Evolutionary conservation across 2,888 invertebrate species (phyloP).

Genomic region (Drosophila leonis): DNA sequence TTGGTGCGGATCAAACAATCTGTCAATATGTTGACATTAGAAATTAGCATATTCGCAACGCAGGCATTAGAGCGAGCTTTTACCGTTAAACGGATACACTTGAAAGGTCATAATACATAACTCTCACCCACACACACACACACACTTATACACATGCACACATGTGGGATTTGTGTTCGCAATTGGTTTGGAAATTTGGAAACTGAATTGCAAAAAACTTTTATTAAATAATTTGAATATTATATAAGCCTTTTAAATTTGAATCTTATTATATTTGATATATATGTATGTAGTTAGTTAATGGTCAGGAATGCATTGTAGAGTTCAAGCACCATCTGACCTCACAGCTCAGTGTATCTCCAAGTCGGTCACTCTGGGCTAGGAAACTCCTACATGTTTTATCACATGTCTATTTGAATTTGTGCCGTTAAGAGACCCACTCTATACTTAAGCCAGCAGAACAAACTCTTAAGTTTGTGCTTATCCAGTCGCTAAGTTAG

Average conservation of each 20-base stretch:
- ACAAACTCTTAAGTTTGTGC: conserved; percentile 1
- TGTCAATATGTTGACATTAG: conserved; percentile 71
- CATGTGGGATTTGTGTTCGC: not conserved
- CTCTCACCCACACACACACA: conserved; percentile 13
- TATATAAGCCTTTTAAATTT: not conserved
- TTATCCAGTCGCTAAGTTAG: not conserved
- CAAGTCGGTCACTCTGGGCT: not conserved
- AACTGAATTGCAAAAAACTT: not conserved
- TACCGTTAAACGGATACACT: conserved; percentile 33
- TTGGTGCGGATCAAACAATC: conserved; percentile 24
- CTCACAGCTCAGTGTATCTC: not conserved
- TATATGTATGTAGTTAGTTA: not conserved
- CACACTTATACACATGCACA: conserved; percentile 16
- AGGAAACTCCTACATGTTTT: not conserved
- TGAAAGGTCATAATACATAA: conserved; percentile 49
- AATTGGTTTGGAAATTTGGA: not conserved
- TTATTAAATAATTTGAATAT: not conserved
- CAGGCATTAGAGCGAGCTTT: conserved; percentile 16
- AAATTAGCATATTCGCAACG: conserved; percentile 68
- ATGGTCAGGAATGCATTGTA: not conserved
- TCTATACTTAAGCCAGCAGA: not conserved
- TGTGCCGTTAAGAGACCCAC: not conserved
- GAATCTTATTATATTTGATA: not conserved
- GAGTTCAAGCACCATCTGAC: not conserved
- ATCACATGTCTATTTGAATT: not conserved